A percentile compares a stretch with the other conserved stretches of the same genome.
Evolutionary conservation across 2,797 vertebrate genomes (phyloP).

Genomic region (Poecilia gillii): DNA sequence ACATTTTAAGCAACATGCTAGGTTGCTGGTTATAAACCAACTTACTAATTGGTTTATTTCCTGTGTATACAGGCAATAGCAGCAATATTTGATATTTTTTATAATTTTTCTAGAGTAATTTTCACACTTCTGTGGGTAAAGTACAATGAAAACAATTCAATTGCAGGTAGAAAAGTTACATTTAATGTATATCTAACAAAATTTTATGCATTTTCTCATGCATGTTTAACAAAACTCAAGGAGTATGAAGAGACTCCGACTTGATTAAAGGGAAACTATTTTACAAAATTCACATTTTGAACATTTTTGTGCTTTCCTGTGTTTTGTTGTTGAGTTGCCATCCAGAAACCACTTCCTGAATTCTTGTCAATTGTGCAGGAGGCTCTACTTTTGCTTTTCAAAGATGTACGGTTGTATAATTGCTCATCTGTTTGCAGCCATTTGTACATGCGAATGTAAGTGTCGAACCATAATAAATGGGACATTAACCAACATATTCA

Average conservation of each 20-base stretch:
- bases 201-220: background rate
- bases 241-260: background rate
- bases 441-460: too few species aligned
- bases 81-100: background rate
- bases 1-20: background rate
- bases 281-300: too few species aligned
- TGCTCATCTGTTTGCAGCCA: too few species aligned
- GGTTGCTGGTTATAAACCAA: background rate
- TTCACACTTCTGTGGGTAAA: background rate
- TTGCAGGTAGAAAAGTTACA: background rate
- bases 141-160: background rate
- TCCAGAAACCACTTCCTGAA: too few species aligned
- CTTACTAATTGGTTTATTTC: background rate
- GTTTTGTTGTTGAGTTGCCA: too few species aligned
- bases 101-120: background rate
- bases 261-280: background rate
- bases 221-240: rapidly evolving
- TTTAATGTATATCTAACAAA: background rate
- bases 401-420: too few species aligned
- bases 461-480: too few species aligned
- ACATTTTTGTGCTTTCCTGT: too few species aligned
- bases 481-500: too few species aligned
- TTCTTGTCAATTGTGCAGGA: too few species aligned
- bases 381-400: too few species aligned
- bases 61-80: background rate